These are phyloP conservation scores for Helicoverpa zea DNA, from an alignment of 1,140 invertebrate genomes.

Conservation along the genomic window DNA sequence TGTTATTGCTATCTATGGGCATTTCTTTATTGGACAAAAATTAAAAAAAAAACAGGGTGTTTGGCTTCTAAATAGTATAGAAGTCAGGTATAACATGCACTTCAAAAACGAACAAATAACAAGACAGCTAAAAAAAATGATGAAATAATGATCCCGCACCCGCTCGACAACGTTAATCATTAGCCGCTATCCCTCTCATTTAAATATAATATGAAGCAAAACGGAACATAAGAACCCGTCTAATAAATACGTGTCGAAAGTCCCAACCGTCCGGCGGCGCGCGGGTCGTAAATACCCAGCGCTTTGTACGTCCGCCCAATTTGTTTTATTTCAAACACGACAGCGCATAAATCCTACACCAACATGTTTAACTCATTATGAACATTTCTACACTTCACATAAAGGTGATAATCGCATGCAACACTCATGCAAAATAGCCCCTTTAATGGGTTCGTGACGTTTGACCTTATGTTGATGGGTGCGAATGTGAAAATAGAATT, in stretches of 20 bases:
- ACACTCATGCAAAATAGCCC: not conserved
- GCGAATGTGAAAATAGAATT: slow-evolving; percentile 13
- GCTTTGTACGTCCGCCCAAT: slow-evolving; percentile 16
- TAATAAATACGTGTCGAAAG: slow-evolving; percentile 38
- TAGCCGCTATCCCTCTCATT: slow-evolving; percentile 19
- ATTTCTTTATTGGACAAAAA: too few species aligned
- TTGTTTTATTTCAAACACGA: slow-evolving; percentile 34
- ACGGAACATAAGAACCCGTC: slow-evolving; percentile 13
- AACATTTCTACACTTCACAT: not conserved
- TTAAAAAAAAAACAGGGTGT: too few species aligned
- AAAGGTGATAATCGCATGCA: not conserved
- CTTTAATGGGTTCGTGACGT: not conserved
- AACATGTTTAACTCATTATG: not conserved
- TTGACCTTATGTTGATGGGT: slow-evolving; percentile 27
- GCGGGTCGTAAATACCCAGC: slow-evolving; percentile 25
- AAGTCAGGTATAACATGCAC: too few species aligned
- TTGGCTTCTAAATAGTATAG: too few species aligned
- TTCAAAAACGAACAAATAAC: not conserved
- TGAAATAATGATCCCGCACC: not conserved
- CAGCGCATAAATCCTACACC: slow-evolving; percentile 15
- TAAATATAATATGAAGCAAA: slow-evolving; percentile 14
- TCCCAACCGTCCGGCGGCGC: not conserved
- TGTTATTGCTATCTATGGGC: too few species aligned
- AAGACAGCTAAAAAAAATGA: not conserved
- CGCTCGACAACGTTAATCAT: not conserved